A percentile compares a stretch with the other conserved stretches of the same genome.
These are phyloP conservation scores for Epirrita christyi DNA, from an alignment of 2,888 invertebrate genomes.

Conservation along the genomic window DNA sequence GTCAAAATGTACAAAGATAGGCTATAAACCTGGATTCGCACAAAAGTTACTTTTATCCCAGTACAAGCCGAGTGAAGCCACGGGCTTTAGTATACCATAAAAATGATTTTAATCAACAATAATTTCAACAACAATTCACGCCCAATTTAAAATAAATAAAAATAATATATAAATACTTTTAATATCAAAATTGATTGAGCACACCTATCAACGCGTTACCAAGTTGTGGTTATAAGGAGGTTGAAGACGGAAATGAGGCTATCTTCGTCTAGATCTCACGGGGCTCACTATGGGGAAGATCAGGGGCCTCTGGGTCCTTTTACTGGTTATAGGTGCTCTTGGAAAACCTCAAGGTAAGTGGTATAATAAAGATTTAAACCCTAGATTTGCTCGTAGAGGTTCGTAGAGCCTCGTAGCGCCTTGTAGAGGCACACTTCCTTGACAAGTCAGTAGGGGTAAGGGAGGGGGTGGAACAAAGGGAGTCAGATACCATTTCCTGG, in stretches of 20 bases:
- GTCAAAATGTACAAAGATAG: too few species aligned
- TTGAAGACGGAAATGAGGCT: conserved; percentile 7
- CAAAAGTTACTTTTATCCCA: neutral
- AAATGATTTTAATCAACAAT: conserved; percentile 19
- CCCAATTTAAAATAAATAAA: conserved; percentile 57
- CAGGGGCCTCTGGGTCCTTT: conserved; percentile 45
- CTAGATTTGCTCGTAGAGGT: too few species aligned
- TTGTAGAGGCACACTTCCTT: too few species aligned
- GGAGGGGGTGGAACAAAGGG: too few species aligned
- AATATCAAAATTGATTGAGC: conserved; percentile 66
- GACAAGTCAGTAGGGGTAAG: too few species aligned
- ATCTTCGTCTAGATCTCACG: conserved; percentile 54
- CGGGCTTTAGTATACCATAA: neutral
- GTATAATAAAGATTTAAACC: too few species aligned
- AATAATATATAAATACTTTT: conserved; percentile 54
- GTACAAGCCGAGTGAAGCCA: neutral
- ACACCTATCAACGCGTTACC: conserved; percentile 61
- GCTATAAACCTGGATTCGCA: neutral
- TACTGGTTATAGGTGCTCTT: conserved; percentile 40
- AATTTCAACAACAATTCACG: conserved; percentile 48
- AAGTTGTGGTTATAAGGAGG: conserved; percentile 57
- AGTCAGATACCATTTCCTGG: too few species aligned
- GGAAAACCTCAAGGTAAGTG: conserved; percentile 40
- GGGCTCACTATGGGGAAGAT: conserved; percentile 45
- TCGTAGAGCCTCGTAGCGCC: too few species aligned